phyloP scores from a whole-genome alignment of 2,797 vertebrate genomes.

The Hydrocynus forskahlii region DNA sequence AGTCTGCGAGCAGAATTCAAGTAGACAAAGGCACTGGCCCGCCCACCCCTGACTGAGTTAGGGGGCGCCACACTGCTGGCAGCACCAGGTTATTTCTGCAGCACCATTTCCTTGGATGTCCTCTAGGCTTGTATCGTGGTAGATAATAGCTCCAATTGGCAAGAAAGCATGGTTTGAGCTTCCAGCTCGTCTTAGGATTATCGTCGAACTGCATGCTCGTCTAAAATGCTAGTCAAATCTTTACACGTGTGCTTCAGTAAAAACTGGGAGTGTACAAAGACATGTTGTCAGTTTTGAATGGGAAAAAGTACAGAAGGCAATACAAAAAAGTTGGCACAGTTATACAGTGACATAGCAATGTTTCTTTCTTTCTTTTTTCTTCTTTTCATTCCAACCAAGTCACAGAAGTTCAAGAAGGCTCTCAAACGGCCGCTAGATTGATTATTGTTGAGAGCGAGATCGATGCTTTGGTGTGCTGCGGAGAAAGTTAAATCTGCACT shows the following conservation, averaged over 20 bases:
- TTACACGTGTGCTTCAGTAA: constrained; percentile 3
- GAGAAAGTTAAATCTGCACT: neutral
- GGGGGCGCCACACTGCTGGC: constrained; percentile 51
- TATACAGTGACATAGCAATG: neutral
- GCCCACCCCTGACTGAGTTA: constrained; percentile 63
- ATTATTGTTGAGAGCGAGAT: neutral
- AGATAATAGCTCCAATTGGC: constrained; percentile 53
- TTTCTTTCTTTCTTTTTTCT: too few relatives aligned
- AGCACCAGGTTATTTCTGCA: constrained; percentile 70
- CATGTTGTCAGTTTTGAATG: neutral
- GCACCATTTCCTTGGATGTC: constrained; percentile 46
- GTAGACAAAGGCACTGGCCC: constrained; percentile 68
- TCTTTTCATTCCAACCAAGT: too few relatives aligned
- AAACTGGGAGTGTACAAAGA: neutral
- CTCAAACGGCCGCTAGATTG: neutral
- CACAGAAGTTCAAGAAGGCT: neutral
- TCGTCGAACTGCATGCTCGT: constrained; percentile 40
- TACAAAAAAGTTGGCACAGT: neutral
- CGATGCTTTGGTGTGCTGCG: neutral
- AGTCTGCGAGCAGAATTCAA: constrained; percentile 60
- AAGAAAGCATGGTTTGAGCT: constrained; percentile 60
- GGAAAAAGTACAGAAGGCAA: neutral
- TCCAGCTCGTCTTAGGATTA: constrained; percentile 41
- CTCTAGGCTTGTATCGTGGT: constrained; percentile 20
- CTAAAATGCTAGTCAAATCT: constrained; percentile 36